Conservation (phyloP, 2,113 vertebrate genomes). For the Poeciliopsis occidentalis region DNA sequence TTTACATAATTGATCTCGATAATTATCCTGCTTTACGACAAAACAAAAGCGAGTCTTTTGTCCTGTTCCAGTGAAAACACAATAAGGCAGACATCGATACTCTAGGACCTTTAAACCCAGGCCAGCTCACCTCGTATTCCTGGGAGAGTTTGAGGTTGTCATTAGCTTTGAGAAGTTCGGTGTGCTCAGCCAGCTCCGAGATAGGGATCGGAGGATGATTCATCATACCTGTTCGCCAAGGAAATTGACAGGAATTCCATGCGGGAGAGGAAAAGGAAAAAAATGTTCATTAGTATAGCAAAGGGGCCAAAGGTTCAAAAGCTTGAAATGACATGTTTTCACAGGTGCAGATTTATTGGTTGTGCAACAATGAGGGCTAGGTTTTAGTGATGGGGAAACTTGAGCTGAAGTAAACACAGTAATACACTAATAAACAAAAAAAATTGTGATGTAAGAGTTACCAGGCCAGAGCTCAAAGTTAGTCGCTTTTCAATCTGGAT, state of each 20-base stretch:
- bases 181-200: conserved; percentile 94
- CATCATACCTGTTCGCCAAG: conserved; percentile 88
- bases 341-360: conserved; percentile 19
- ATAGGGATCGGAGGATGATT: conserved; percentile 96
- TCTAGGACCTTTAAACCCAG: conserved; percentile 20
- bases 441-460: conserved; percentile 41
- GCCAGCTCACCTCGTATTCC: conserved; percentile 92
- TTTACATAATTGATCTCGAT: conserved; percentile 22
- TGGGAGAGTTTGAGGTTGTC: conserved; percentile 98
- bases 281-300: conserved; percentile 18
- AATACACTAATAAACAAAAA: conserved; percentile 34
- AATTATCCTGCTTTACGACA: conserved; percentile 14
- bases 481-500: background rate
- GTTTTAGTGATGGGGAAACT: conserved; percentile 69
- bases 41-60: background rate
- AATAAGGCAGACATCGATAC: conserved; percentile 48
- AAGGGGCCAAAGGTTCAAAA: background rate
- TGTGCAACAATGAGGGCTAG: conserved; percentile 33
- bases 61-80: conserved; percentile 29
- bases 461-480: conserved; percentile 76
- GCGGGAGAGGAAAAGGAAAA: conserved; percentile 13
- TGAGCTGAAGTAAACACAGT: conserved; percentile 46
- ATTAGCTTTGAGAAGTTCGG: conserved; percentile 95
- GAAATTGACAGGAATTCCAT: conserved; percentile 31
- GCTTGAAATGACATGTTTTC: conserved; percentile 14